Evolutionary conservation across 2,888 invertebrate species (phyloP).

Genomic region (Dicyrtoma fusca): DNA sequence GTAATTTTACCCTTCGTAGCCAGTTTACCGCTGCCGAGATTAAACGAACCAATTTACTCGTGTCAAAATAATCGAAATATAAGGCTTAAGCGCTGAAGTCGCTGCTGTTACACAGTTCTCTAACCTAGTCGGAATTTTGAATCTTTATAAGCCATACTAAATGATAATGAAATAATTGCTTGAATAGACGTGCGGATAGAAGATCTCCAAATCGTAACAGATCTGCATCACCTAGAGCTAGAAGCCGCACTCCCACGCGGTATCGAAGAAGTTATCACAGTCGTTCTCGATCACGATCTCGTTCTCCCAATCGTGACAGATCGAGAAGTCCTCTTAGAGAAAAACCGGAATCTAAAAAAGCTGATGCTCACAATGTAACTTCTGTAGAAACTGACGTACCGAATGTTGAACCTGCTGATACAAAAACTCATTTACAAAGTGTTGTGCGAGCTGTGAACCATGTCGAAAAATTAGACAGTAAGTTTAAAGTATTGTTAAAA

Average conservation of each 20-base stretch:
- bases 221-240: conserved; percentile 47
- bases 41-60: too few relatives aligned
- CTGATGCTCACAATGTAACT: conserved; percentile 1
- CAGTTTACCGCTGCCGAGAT: too few relatives aligned
- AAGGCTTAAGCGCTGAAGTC: too few relatives aligned
- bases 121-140: too few relatives aligned
- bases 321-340: conserved; percentile 38
- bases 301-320: conserved; percentile 44
- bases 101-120: too few relatives aligned
- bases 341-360: conserved; percentile 24
- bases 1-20: too few relatives aligned
- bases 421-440: conserved; percentile 34
- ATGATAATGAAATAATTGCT: too few relatives aligned
- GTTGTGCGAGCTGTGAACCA: conserved; percentile 35
- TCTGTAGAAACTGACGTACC: conserved; percentile 9
- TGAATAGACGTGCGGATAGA: conserved; percentile 19
- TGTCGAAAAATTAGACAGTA: conserved; percentile 31
- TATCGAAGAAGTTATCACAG: conserved; percentile 49
- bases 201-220: conserved; percentile 50
- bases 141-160: too few relatives aligned
- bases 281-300: conserved; percentile 50
- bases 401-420: conserved; percentile 9
- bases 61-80: too few relatives aligned
- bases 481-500: too few relatives aligned
- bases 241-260: conserved; percentile 49